Evolutionary conservation across 2,113 vertebrate genomes (phyloP).

Genomic region (Odobenus rosmarus): DNA sequence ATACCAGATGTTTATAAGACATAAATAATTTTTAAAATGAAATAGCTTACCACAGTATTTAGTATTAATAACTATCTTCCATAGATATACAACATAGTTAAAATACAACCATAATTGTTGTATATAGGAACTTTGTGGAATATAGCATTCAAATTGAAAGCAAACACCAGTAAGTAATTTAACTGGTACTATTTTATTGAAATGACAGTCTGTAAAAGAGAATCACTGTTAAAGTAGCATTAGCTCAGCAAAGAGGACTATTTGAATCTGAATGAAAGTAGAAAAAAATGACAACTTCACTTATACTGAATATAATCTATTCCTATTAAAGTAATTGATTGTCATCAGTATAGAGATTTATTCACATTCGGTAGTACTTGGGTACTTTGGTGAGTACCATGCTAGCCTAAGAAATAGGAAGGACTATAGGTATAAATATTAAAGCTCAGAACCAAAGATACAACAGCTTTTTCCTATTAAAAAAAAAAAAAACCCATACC

Average conservation of each 20-base stretch:
- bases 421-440: conserved; percentile 1
- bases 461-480: conserved; percentile 30
- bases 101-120: conserved; percentile 28
- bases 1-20: background rate
- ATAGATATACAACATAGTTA: conserved; percentile 13
- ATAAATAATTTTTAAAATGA: background rate
- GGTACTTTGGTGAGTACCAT: background rate
- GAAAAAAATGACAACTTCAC: background rate
- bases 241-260: conserved; percentile 8
- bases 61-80: background rate
- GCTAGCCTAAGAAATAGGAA: conserved; percentile 23
- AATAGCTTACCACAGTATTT: background rate
- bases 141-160: conserved; percentile 25
- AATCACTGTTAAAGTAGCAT: conserved; percentile 15
- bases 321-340: conserved; percentile 12
- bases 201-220: conserved; percentile 56
- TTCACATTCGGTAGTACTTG: conserved; percentile 15
- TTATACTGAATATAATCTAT: conserved; percentile 10
- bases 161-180: background rate
- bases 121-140: conserved; percentile 8
- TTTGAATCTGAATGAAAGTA: conserved; percentile 43
- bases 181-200: conserved; percentile 48
- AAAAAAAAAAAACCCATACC: background rate
- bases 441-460: conserved; percentile 32
- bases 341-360: background rate